A percentile compares a stretch with the other conserved stretches of the same genome.
Evolutionary conservation across 2,113 vertebrate species (phyloP).

Genomic region (Turdus rufiventris): DNA sequence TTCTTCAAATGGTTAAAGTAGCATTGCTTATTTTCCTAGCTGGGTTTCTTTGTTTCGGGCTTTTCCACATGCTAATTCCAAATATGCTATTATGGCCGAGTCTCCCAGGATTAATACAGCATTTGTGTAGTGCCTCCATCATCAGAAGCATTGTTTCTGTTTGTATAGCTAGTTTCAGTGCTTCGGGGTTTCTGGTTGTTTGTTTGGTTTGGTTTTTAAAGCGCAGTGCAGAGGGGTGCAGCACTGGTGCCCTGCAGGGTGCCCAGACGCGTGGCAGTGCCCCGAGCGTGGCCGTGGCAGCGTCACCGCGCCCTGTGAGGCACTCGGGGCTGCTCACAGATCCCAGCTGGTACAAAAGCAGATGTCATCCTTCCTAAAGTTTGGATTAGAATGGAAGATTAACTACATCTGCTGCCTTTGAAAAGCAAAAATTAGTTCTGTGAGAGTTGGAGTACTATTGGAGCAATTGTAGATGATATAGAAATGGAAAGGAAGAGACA

Average conservation of each 20-base stretch:
- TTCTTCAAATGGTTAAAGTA: conserved; percentile 11
- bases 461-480: neutral
- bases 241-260: neutral
- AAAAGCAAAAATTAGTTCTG: neutral
- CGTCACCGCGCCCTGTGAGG: fast-evolving
- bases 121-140: neutral
- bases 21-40: conserved; percentile 12
- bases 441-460: neutral
- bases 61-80: neutral
- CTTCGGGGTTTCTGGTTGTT: neutral
- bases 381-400: neutral
- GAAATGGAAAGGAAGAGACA: neutral
- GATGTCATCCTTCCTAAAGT: neutral
- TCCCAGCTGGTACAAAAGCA: neutral
- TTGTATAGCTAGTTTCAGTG: neutral
- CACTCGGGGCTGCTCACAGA: fast-evolving
- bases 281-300: neutral
- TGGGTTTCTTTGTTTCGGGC: conserved; percentile 26
- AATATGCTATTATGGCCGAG: neutral
- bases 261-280: fast-evolving
- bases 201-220: neutral
- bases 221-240: neutral
- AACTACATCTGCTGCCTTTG: conserved; percentile 3
- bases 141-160: conserved; percentile 35
- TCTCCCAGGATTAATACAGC: conserved; percentile 32